phyloP scores from a whole-genome alignment of 2,888 invertebrate species.

The Chrysopilus asiliformis region DNA sequence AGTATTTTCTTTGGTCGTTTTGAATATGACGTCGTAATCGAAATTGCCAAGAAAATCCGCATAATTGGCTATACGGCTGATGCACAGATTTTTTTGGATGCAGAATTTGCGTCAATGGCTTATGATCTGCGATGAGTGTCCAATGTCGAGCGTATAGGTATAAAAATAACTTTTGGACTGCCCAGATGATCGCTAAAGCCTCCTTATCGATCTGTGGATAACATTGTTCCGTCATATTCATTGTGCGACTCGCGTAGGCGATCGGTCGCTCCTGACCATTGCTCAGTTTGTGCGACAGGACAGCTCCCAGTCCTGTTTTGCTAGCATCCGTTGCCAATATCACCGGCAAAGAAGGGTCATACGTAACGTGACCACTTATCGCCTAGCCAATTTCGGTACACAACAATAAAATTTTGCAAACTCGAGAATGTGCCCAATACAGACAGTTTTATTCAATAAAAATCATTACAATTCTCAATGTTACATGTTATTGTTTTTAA shows the following conservation, averaged over 20 bases:
- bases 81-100: conserved; percentile 11
- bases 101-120: conserved; percentile 11
- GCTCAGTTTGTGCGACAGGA: no score
- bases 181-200: conserved; percentile 12
- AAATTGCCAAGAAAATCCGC: conserved; percentile 4
- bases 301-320: no score
- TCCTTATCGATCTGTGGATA: conserved; percentile 13
- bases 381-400: no score
- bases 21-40: conserved; percentile 2
- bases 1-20: conserved; percentile 1
- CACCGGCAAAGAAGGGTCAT: no score
- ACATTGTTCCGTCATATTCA: conserved; percentile 9
- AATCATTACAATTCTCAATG: no score
- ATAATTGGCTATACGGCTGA: conserved; percentile 5
- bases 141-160: conserved; percentile 9
- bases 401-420: no score
- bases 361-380: no score
- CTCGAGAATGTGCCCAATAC: no score
- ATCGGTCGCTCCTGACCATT: no score
- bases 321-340: no score
- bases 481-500: no score
- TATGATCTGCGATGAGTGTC: conserved; percentile 12
- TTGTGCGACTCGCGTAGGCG: conserved; percentile 12
- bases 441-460: no score
- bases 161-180: conserved; percentile 10